A percentile compares a stretch with the other conserved stretches of the same genome.
Evolutionary conservation across 2,888 invertebrate species (phyloP).

Genomic region (Galerucella calmariensis): DNA sequence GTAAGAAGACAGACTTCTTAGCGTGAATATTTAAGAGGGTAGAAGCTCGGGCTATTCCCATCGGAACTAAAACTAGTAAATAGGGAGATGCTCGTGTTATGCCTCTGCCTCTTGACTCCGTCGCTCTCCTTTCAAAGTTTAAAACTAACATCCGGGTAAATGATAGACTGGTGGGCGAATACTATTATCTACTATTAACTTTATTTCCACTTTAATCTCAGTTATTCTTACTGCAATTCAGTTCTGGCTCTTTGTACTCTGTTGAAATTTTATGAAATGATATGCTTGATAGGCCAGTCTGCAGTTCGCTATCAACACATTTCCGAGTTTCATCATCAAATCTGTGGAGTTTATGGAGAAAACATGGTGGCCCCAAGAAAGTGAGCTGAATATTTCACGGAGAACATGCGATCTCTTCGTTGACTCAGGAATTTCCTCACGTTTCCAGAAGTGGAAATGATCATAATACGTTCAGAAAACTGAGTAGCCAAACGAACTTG

Average conservation of each 20-base stretch:
- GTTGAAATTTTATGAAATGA: too few species aligned
- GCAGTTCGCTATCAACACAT: too few species aligned
- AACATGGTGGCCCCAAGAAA: too few species aligned
- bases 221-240: neutral
- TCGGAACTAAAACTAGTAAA: conserved; percentile 47
- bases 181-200: neutral
- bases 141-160: conserved; percentile 43
- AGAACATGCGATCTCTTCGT: too few species aligned
- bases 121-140: conserved; percentile 31
- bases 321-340: too few species aligned
- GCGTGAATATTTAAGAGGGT: conserved; percentile 55
- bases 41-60: conserved; percentile 51
- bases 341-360: too few species aligned
- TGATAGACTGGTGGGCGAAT: conserved; percentile 44
- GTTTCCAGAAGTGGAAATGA: too few species aligned
- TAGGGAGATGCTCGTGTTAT: conserved; percentile 38
- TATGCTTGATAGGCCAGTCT: too few species aligned
- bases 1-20: conserved; percentile 53
- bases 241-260: neutral
- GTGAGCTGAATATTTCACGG: too few species aligned
- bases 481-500: too few species aligned
- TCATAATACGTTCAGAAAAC: too few species aligned
- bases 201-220: neutral
- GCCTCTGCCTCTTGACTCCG: neutral
- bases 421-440: too few species aligned